Conservation (phyloP, 2,797 vertebrate genomes). For the Smutsia gigantea region DNA sequence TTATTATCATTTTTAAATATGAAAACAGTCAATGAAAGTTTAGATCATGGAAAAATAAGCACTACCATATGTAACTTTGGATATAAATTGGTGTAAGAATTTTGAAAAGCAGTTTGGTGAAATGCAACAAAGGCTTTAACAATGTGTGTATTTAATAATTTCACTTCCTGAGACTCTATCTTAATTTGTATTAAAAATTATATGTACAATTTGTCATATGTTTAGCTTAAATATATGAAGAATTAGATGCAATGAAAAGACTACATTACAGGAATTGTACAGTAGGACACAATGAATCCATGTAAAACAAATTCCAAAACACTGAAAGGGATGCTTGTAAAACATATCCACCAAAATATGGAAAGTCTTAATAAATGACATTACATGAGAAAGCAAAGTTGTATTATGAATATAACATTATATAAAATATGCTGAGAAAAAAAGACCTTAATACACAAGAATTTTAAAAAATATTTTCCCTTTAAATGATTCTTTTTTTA, state of each 20-base stretch:
- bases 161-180: neutral
- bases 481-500: neutral
- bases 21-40: neutral
- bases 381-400: neutral
- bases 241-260: neutral
- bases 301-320: neutral
- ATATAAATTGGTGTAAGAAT: neutral
- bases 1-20: neutral
- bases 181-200: neutral
- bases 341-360: neutral
- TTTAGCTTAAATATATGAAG: neutral
- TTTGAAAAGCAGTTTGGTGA: neutral
- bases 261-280: neutral
- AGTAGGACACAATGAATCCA: neutral
- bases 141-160: neutral
- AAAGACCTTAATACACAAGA: neutral
- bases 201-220: neutral
- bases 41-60: neutral
- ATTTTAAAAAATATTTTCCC: neutral
- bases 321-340: neutral
- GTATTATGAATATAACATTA: neutral
- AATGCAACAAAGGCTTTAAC: neutral
- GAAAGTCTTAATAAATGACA: neutral
- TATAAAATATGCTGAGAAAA: neutral
- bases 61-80: neutral